These are phyloP conservation scores for Heterohyrax brucei DNA, from an alignment of 2,797 vertebrate species.

Conservation along the genomic window DNA sequence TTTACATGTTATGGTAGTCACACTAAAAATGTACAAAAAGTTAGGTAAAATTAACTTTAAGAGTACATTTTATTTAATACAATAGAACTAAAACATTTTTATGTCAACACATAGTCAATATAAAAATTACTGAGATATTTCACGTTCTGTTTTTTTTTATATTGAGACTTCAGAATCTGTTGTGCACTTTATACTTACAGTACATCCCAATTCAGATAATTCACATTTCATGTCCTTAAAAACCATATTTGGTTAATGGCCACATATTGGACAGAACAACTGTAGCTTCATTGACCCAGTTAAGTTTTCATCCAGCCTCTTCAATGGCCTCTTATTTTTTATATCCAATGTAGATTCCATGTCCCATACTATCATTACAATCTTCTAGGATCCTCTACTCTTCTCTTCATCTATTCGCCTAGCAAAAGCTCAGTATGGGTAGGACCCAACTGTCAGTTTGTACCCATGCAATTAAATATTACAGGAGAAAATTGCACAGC, in stretches of 20 bases:
- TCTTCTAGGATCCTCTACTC: neutral
- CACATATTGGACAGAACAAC: neutral
- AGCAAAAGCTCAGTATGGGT: neutral
- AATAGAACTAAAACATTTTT: neutral
- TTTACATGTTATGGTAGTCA: neutral
- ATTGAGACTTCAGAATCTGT: neutral
- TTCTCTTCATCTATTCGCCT: neutral
- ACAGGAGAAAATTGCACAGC: neutral
- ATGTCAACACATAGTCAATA: neutral
- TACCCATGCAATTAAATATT: too few relatives aligned
- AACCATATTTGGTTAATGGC: neutral
- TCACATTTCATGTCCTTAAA: too few relatives aligned
- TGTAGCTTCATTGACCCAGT: neutral
- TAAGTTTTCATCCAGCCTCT: neutral
- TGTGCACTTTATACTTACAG: neutral
- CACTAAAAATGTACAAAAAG: slow-evolving; percentile 6
- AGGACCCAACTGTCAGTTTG: neutral
- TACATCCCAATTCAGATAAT: neutral
- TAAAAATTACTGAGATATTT: neutral
- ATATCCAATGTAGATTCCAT: neutral
- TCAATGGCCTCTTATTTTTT: neutral
- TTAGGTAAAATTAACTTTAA: slow-evolving; percentile 33
- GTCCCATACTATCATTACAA: neutral
- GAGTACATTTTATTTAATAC: slow-evolving; percentile 38
- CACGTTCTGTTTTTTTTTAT: neutral